Evolutionary conservation across 2,888 invertebrate genomes (phyloP).

Genomic region (Drosophila subquinaria): DNA sequence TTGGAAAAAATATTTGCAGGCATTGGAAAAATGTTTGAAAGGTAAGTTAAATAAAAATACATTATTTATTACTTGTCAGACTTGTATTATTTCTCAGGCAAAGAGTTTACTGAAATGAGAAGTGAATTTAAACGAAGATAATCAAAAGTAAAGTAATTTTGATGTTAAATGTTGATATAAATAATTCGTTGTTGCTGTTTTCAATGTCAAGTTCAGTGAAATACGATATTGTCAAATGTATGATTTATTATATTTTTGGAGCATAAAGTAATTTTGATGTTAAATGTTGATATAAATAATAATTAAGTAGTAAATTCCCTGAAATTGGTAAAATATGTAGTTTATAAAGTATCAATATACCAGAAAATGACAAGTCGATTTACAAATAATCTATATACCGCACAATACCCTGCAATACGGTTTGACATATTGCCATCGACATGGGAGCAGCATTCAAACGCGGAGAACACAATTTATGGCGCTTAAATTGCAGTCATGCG

Average conservation of each 20-base stretch:
- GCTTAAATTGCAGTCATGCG: conserved; percentile 81
- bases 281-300: too few relatives aligned
- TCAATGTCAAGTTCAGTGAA: conserved; percentile 77
- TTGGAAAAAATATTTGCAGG: background rate
- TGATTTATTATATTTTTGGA: conserved; percentile 24
- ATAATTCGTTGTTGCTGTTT: conserved; percentile 31
- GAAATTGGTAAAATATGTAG: too few relatives aligned
- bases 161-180: too few relatives aligned
- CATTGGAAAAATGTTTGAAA: background rate
- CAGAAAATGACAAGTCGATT: background rate
- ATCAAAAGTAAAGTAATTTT: background rate
- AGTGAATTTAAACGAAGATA: conserved; percentile 11
- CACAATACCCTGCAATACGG: conserved; percentile 26
- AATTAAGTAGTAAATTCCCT: too few relatives aligned
- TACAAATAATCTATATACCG: conserved; percentile 15
- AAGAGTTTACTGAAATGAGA: background rate
- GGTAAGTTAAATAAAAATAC: background rate
- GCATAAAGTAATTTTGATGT: too few relatives aligned
- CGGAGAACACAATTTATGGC: conserved; percentile 72
- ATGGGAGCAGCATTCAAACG: conserved; percentile 32
- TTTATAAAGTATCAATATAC: too few relatives aligned
- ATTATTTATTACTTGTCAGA: background rate
- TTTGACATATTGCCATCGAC: conserved; percentile 68
- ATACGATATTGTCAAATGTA: conserved; percentile 56
- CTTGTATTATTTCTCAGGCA: background rate